A percentile compares a stretch with the other conserved stretches of the same genome.
These are phyloP conservation scores for Nerophis lumbriciformis DNA, from an alignment of 2,113 vertebrate species.

Conservation along the genomic window DNA sequence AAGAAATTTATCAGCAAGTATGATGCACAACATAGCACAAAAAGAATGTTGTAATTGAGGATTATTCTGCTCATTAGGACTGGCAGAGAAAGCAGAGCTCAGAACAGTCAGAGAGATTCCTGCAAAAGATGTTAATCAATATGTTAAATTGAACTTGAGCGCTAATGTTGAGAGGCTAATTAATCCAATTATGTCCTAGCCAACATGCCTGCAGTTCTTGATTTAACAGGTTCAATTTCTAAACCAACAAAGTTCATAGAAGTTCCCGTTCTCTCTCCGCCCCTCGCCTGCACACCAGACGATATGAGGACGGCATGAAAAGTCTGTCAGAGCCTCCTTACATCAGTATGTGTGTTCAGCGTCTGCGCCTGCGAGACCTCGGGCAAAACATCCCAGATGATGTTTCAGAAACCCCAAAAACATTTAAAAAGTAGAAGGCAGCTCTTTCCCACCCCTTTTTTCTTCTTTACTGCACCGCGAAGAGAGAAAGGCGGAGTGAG, in stretches of 20 bases:
- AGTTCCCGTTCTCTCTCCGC: conserved; percentile 21
- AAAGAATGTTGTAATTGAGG: too few species aligned
- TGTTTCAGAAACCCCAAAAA: conserved; percentile 67
- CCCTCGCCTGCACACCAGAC: conserved; percentile 13
- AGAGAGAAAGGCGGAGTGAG: conserved; percentile 26
- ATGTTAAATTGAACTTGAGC: conserved; percentile 14
- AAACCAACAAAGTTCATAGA: conserved; percentile 51
- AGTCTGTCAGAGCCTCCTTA: conserved; percentile 49
- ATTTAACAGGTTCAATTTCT: conserved; percentile 42
- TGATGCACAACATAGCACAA: too few species aligned
- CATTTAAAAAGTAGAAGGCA: conserved; percentile 66
- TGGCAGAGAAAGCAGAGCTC: too few species aligned
- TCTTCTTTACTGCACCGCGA: conserved; percentile 53
- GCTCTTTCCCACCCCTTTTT: conserved; percentile 42
- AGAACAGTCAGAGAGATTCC: too few species aligned
- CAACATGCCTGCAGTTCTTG: conserved; percentile 23
- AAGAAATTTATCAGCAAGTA: too few species aligned
- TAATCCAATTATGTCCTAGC: neutral
- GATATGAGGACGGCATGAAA: conserved; percentile 23
- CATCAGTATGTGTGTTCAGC: conserved; percentile 7
- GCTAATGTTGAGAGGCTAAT: neutral
- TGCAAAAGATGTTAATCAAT: neutral
- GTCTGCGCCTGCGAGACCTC: conserved; percentile 45
- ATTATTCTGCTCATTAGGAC: too few species aligned
- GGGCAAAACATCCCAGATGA: conserved; percentile 63